phyloP scores from a whole-genome alignment of 2,888 invertebrate genomes.

The Synergus gifuensis region DNA sequence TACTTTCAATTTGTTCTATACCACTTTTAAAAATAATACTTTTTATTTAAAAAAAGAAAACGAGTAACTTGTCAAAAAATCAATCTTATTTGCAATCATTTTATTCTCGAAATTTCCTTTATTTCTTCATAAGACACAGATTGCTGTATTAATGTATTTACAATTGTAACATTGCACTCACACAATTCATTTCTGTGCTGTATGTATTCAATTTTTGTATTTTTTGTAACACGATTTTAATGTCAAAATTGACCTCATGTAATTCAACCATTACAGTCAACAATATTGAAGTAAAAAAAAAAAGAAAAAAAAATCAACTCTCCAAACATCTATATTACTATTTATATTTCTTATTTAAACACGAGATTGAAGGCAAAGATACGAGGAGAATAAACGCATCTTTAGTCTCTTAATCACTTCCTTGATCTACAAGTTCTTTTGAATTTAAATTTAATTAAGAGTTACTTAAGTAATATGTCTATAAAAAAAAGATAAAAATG shows the following conservation, averaged over 20 bases:
- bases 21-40: background rate
- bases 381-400: slow-evolving; percentile 13
- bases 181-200: slow-evolving; percentile 25
- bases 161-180: slow-evolving; percentile 36
- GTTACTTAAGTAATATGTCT: slow-evolving; percentile 1
- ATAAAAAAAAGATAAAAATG: slow-evolving; percentile 13
- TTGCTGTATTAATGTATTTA: slow-evolving; percentile 21
- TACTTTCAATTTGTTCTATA: background rate
- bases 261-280: slow-evolving; percentile 28
- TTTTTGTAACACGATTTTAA: slow-evolving; percentile 35
- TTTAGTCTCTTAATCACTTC: background rate
- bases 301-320: slow-evolving; percentile 28
- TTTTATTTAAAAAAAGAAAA: background rate
- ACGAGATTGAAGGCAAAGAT: slow-evolving; percentile 10
- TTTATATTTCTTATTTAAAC: slow-evolving; percentile 14
- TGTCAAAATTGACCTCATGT: slow-evolving; percentile 25
- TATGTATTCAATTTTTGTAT: slow-evolving; percentile 19
- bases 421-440: slow-evolving; percentile 1
- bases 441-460: slow-evolving; percentile 17
- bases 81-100: slow-evolving; percentile 6
- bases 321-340: background rate
- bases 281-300: slow-evolving; percentile 31
- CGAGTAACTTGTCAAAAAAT: slow-evolving; percentile 1
- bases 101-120: slow-evolving; percentile 31
- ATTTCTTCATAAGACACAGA: slow-evolving; percentile 39